Evolutionary conservation across 2,113 vertebrate species (phyloP).

Genomic region (Phalacrocorax brasilianus): DNA sequence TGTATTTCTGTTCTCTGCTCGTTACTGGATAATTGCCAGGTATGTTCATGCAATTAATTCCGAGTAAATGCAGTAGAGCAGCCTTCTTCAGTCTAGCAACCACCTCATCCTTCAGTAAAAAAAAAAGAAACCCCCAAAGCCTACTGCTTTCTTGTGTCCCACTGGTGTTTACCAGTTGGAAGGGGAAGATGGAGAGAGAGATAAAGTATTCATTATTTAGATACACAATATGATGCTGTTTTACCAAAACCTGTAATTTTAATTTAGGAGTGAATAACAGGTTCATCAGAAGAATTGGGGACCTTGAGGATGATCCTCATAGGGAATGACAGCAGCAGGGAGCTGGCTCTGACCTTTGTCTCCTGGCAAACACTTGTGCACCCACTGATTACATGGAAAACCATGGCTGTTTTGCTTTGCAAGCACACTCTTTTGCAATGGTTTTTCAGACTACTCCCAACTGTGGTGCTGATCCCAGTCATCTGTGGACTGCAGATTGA

Average conservation of each 20-base stretch:
- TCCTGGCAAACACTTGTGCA: not conserved
- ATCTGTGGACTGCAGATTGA: not conserved
- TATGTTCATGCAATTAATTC: conserved; percentile 39
- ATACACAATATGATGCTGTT: not conserved
- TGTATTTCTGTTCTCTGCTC: conserved; percentile 32
- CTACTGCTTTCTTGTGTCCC: conserved; percentile 31
- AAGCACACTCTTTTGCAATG: not conserved
- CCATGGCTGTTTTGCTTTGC: not conserved
- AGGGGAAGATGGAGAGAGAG: not conserved
- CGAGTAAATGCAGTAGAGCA: not conserved
- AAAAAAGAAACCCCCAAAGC: not conserved
- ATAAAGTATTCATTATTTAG: not conserved
- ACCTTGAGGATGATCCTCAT: not conserved
- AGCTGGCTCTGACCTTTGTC: not conserved
- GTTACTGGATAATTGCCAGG: conserved; percentile 46
- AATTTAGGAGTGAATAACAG: not conserved
- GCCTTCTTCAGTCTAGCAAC: not conserved
- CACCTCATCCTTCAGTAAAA: not conserved
- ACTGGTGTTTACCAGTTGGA: not conserved
- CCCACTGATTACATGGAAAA: not conserved
- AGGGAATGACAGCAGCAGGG: not conserved
- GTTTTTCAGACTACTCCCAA: not conserved
- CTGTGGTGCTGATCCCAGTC: not conserved
- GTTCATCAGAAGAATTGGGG: not conserved
- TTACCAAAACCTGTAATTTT: not conserved